These are phyloP conservation scores for Ooceraea biroi DNA, from an alignment of 1,140 invertebrate species.

Conservation along the genomic window DNA sequence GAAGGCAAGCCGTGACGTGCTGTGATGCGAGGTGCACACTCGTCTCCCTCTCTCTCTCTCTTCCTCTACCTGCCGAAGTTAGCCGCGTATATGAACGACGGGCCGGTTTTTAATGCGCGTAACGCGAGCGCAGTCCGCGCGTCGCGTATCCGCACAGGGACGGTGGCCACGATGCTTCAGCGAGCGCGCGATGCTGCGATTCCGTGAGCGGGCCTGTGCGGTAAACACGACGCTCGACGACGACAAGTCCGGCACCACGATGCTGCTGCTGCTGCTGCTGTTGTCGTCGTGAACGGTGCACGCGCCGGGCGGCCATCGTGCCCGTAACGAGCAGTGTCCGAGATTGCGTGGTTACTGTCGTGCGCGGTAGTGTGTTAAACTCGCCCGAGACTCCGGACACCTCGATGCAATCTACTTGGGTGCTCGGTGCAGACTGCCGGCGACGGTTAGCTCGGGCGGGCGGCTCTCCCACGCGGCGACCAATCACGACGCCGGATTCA, in stretches of 20 bases:
- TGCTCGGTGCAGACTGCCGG: constrained; percentile 84
- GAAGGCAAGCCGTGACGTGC: constrained; percentile 40
- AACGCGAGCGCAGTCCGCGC: constrained; percentile 65
- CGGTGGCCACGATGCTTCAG: constrained; percentile 67
- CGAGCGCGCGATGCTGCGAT: constrained; percentile 63
- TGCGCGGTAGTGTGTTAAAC: constrained; percentile 25
- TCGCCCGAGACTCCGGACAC: constrained; percentile 55
- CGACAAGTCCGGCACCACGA: constrained; percentile 61
- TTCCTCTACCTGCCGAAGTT: constrained; percentile 38
- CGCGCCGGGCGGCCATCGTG: constrained; percentile 76
- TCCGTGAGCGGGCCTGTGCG: constrained; percentile 53
- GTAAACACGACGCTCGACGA: constrained; percentile 52
- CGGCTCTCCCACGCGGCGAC: constrained; percentile 85
- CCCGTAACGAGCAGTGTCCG: constrained; percentile 62
- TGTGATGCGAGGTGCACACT: constrained; percentile 32
- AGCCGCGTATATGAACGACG: neutral
- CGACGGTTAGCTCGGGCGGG: constrained; percentile 80
- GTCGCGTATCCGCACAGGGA: constrained; percentile 66
- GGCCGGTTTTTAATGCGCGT: constrained; percentile 62
- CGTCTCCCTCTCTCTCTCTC: constrained; percentile 40
- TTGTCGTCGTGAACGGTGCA: constrained; percentile 69
- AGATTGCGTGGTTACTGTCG: constrained; percentile 67
- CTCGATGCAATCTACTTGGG: constrained; percentile 77
- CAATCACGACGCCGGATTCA: constrained; percentile 81
- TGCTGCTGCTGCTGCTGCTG: constrained; percentile 53